Base-by-base conservation (phyloP, 2,113 vertebrate species). In the Myiopsitta monachus region DNA sequence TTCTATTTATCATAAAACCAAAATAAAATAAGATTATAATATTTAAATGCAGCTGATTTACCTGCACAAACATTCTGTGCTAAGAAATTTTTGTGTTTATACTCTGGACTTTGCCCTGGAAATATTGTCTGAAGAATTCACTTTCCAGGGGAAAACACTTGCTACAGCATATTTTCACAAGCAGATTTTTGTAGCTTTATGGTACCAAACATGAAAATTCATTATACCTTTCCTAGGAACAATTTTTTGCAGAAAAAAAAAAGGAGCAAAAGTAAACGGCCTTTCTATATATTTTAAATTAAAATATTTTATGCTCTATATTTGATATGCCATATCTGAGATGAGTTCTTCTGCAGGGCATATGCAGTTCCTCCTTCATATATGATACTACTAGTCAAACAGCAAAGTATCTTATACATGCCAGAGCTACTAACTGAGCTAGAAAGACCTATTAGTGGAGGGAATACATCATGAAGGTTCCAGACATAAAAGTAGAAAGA, bases 261-360 rank as follows among this genome's bases (percentile, higher is more conserved):
- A 36, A n/a, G 8, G 6, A 9, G 8, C 14, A 62, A 52, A 68
- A 18, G 1, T 17, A 84, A 72, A 6, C 2, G 1, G 2, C 4
- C 30, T 43, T 90, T 68, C 11, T 52, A 4, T 44, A 11, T 52
- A 4, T 68, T 95, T 87, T 64, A 41, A 57, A 4, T 33, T 55
- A 81, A 87, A 78, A 73, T 3, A 24, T 73, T 61, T 66, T 62
- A 26, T 62, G 18, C 3, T 78, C 6, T 75, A 1, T 43, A 43
- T 64, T 23, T 77, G 19, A 61, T 55, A 51, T 22, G 7, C 19
- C 28, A 14, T 73, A 38, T 13, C 8, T 52, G 27, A 38, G 18
- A 36, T 23, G 18, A 14, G 18, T 36, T 87, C 14, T 77, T 67
- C 23, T 63, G 12, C 23, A 43, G 27, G 21, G 15, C 21, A 26